Evolutionary conservation across 2,113 vertebrate species (phyloP), one percentile per base, ranked within the genome.

Genomic region (Bungarus multicinctus): DNA sequence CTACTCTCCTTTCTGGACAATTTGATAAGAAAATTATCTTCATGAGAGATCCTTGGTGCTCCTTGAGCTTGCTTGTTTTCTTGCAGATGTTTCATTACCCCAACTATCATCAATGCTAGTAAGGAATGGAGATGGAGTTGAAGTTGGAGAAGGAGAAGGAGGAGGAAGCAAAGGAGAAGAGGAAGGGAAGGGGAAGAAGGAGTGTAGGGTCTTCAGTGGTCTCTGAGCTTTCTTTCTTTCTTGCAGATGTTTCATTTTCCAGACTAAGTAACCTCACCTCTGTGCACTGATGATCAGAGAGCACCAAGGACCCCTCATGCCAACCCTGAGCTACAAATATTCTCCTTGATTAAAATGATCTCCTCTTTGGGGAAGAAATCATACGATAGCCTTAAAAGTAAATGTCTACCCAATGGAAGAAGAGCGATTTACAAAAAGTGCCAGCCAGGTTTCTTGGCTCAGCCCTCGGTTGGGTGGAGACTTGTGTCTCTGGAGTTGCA

Each of bases 401-500:
- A 64, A 64, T 1, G 60, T 30, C 74, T 39, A 39, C 7, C 74
- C 34, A 39, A 69, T 0, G 18, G 74, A 34, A 39, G 18, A 7
- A 22, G 34, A 81, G 74, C 18, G 3, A 43, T 22, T 39, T 39
- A 39, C 34, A 34, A 81, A 39, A 27, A 60, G n/a, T 0, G 34
- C 74, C 74, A 39, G 34, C 0, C 18, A 81, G 34, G 39, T 81
- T 39, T 39, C 18, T 69, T 20, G 69, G 69, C 34, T 39, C 69
- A 39, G 34, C 69, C 60, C 94, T 88, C 74, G 93, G 52, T 89
- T 93, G 90, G 55, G 95, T 85, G 91, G 58, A 91, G 58, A 6
- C 93, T 92, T 92, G 96, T 90, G 52, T 91, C 93, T 64, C 86
- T 53, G 39, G 50, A 94, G 87, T 3, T 2, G 18, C 60, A 81